phyloP scores from a whole-genome alignment of 2,797 vertebrate species.

The Brotula barbata region DNA sequence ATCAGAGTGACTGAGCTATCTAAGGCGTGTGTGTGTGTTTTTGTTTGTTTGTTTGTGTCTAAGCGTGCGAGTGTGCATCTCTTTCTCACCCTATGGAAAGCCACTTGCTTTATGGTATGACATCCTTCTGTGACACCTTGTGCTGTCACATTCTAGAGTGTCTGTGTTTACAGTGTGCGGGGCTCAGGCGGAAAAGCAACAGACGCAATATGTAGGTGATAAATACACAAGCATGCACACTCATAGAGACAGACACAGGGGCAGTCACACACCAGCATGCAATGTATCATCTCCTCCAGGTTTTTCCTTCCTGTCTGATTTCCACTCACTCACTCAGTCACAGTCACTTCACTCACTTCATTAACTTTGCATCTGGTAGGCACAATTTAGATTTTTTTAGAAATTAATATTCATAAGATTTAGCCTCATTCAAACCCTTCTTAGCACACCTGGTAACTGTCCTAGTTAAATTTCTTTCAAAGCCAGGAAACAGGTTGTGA shows the following conservation, averaged over 20 bases:
- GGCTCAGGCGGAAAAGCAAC: too few species aligned
- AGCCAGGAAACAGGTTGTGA: constrained; percentile 3
- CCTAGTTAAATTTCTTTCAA: neutral
- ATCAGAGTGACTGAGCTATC: too few species aligned
- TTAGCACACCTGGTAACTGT: neutral
- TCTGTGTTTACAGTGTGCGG: neutral
- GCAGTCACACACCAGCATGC: neutral
- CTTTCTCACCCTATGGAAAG: neutral
- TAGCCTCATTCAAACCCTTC: neutral
- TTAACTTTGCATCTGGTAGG: neutral
- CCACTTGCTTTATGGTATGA: constrained; percentile 6
- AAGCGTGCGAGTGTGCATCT: constrained; percentile 12
- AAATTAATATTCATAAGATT: neutral
- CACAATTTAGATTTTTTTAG: neutral
- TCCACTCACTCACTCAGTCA: neutral
- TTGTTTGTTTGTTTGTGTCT: too few species aligned
- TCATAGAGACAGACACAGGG: neutral
- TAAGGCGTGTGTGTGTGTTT: constrained; percentile 3
- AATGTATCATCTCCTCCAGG: constrained; percentile 20
- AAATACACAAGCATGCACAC: too few species aligned
- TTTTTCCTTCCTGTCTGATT: neutral
- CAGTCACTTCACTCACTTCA: too few species aligned
- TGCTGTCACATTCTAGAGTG: constrained; percentile 25
- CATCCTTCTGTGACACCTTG: constrained; percentile 27
- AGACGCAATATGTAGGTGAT: too few species aligned